Evolutionary conservation across 2,113 vertebrate genomes (phyloP).

Genomic region (Labeo rohita): DNA sequence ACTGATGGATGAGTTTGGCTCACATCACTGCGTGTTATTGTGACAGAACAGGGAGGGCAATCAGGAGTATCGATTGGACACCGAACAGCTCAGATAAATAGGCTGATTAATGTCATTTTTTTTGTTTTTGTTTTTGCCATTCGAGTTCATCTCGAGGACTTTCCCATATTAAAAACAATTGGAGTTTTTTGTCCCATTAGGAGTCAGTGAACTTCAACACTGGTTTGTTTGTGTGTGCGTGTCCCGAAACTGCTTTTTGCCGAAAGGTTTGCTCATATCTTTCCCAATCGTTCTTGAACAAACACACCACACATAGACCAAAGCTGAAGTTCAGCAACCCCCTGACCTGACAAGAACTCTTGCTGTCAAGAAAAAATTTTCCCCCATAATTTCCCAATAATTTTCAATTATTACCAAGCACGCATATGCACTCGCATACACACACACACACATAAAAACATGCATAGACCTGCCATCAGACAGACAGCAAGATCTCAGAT

Average conservation of each 20-base stretch:
- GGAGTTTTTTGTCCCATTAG: background rate
- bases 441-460: background rate
- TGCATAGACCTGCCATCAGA: constrained; percentile 15
- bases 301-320: background rate
- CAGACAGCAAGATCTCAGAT: background rate
- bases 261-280: background rate
- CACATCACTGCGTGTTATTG: constrained; percentile 8
- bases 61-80: constrained; percentile 33
- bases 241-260: background rate
- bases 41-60: background rate
- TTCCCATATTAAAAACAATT: background rate
- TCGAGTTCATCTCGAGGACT: background rate
- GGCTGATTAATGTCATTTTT: constrained; percentile 11
- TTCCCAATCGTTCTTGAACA: background rate
- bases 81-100: constrained; percentile 16
- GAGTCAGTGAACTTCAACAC: background rate
- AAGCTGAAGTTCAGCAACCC: background rate
- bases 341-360: background rate
- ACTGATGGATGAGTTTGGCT: constrained; percentile 52
- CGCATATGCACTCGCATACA: background rate
- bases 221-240: background rate
- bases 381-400: no score
- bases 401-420: background rate
- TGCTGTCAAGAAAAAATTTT: background rate
- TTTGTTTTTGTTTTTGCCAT: constrained; percentile 1